These are phyloP conservation scores for Cinclus cinclus DNA, from an alignment of 2,113 vertebrate genomes.

Conservation along the genomic window DNA sequence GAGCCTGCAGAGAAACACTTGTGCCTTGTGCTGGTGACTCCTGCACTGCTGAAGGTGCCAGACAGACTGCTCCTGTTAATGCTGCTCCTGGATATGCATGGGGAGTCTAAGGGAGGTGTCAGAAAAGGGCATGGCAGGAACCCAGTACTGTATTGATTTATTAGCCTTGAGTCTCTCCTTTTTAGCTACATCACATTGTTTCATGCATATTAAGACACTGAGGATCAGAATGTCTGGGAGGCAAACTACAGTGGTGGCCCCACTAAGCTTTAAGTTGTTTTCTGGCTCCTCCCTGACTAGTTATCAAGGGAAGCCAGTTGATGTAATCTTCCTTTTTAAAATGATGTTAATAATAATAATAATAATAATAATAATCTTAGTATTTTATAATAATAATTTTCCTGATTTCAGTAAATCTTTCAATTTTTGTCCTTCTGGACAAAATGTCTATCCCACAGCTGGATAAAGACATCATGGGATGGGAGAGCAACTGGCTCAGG, in stretches of 20 bases:
- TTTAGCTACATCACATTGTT: not conserved
- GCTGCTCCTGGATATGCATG: not conserved
- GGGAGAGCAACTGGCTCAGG: not conserved
- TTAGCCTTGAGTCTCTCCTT: not conserved
- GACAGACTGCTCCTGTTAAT: not conserved
- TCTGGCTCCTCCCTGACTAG: not conserved
- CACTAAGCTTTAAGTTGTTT: not conserved
- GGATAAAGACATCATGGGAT: not conserved
- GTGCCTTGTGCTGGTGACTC: not conserved
- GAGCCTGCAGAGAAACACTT: not conserved
- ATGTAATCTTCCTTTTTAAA: not conserved
- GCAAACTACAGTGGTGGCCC: not conserved
- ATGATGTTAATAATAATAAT: too few species aligned
- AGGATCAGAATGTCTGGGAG: not conserved
- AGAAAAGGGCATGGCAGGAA: not conserved
- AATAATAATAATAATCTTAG: too few species aligned
- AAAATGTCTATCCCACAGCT: not conserved
- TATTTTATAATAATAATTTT: too few species aligned
- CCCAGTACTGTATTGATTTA: not conserved
- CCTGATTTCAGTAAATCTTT: not conserved
- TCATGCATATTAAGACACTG: not conserved
- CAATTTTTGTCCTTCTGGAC: not conserved
- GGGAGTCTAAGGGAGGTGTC: not conserved
- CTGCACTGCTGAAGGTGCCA: not conserved
- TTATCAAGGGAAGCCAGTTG: not conserved